Evolutionary conservation across 2,113 vertebrate genomes (phyloP).

Genomic region (Proterorhinus semilunaris): DNA sequence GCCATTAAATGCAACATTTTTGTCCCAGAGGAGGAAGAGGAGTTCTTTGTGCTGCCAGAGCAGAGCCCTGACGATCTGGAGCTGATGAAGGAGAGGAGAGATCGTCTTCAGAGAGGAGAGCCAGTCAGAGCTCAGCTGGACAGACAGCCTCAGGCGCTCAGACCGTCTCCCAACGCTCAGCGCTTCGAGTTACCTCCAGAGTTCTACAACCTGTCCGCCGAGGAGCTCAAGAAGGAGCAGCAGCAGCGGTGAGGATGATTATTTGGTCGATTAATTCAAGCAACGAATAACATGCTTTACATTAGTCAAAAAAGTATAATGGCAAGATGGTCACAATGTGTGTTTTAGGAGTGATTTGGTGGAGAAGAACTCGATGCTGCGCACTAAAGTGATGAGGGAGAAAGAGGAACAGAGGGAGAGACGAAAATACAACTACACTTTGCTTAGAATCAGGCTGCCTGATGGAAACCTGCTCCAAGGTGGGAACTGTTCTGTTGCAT

Average conservation of each 20-base stretch:
- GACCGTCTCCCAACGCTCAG: constrained; percentile 77
- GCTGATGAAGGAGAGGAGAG: constrained; percentile 75
- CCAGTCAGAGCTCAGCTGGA: constrained; percentile 84
- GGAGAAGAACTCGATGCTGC: constrained; percentile 85
- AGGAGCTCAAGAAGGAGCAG: constrained; percentile 88
- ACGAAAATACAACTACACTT: constrained; percentile 88
- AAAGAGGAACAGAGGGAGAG: constrained; percentile 88
- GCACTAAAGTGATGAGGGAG: constrained; percentile 94
- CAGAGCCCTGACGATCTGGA: constrained; percentile 71
- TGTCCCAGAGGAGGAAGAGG: constrained; percentile 79
- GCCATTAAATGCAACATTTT: background rate
- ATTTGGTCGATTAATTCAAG: background rate
- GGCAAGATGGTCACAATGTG: background rate
- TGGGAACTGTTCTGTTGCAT: constrained; percentile 31
- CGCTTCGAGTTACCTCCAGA: constrained; percentile 86
- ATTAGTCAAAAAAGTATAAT: background rate
- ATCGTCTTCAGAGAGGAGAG: constrained; percentile 80
- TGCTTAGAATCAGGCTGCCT: constrained; percentile 85
- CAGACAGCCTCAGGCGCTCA: constrained; percentile 80
- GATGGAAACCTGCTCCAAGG: constrained; percentile 91
- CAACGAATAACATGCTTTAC: background rate
- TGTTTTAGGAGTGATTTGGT: constrained; percentile 80
- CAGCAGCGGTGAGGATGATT: constrained; percentile 75
- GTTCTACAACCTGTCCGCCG: constrained; percentile 86
- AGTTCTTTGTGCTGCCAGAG: constrained; percentile 84